Evolutionary conservation across 2,797 vertebrate genomes (phyloP), one percentile per base, ranked within the genome.

Genomic region (Enteromius trimaculatus): DNA sequence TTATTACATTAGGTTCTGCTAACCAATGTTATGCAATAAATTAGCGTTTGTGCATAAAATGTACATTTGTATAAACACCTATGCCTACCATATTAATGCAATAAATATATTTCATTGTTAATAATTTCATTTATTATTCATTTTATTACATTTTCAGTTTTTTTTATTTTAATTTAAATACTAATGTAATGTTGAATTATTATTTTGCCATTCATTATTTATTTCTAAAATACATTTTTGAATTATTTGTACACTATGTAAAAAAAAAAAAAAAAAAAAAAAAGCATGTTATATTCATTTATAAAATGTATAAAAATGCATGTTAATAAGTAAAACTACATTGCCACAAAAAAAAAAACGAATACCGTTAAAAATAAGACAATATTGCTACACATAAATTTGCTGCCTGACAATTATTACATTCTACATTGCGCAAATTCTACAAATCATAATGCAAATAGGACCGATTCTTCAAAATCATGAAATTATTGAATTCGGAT

Each of bases 401-500:
- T 16, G 0, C 9, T 70, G 68, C 23, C 42, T 42, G 9, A 42
- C 42, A 42, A 42, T 42, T 9, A 42, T 42, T 42, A 42, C 2
- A 42, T 19, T 34, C 6, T 13, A 37, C 31, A 16, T 14, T 34
- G 19, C 0, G 3, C 3, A 29, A 74, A 53, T 17, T 6, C 11
- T 4, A 1, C 13, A 23, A 8, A 49, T 51, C 23, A 49, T 64
- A 31, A 66, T 31, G 19, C 23, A 34, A 37, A 86, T 3, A 42
- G 1, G 16, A 3, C 72, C n/a, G 0, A 72, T 65, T 55, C 58
- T 42, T 70, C 26, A 29, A 23, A 51, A 53, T 3, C 66, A 29
- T 5, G 13, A 79, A 47, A 10, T 17, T 75, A 9, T 23, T 62
- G 13, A 68, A 42, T 31, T 23, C 11, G 88, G 86, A 89, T 83